A percentile compares a stretch with the other conserved stretches of the same genome.
Evolutionary conservation across 2,888 invertebrate genomes (phyloP).

Genomic region (Apotomis capreana): DNA sequence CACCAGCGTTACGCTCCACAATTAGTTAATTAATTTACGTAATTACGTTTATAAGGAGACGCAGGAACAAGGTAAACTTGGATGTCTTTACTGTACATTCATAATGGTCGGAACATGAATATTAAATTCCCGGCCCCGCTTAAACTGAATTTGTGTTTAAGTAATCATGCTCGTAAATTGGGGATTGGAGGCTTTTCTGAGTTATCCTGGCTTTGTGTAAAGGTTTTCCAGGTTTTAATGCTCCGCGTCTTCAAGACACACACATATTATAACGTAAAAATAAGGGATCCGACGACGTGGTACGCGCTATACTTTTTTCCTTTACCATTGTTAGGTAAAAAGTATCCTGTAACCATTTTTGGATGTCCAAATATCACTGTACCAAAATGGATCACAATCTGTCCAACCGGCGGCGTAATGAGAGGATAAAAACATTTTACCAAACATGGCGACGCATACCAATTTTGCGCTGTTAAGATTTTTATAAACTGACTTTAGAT

Average conservation of each 20-base stretch:
- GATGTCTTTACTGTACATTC: constrained; percentile 5
- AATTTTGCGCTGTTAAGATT: too few relatives aligned
- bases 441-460: too few relatives aligned
- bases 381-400: too few relatives aligned
- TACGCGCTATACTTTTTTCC: too few relatives aligned
- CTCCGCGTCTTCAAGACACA: not conserved
- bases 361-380: too few relatives aligned
- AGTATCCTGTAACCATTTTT: too few relatives aligned
- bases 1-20: constrained; percentile 11
- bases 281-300: too few relatives aligned
- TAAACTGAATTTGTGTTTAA: constrained; percentile 12
- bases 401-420: too few relatives aligned
- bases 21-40: constrained; percentile 27
- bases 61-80: constrained; percentile 19
- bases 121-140: constrained; percentile 6
- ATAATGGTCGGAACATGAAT: constrained; percentile 31
- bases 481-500: too few relatives aligned
- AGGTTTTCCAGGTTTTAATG: not conserved
- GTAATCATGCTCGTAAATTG: constrained; percentile 8
- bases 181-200: not conserved
- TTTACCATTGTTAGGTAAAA: too few relatives aligned
- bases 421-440: too few relatives aligned
- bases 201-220: not conserved
- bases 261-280: too few relatives aligned
- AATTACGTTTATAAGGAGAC: constrained; percentile 10